phyloP scores from a whole-genome alignment of 2,797 vertebrate species.

The Pangasius djambal region DNA sequence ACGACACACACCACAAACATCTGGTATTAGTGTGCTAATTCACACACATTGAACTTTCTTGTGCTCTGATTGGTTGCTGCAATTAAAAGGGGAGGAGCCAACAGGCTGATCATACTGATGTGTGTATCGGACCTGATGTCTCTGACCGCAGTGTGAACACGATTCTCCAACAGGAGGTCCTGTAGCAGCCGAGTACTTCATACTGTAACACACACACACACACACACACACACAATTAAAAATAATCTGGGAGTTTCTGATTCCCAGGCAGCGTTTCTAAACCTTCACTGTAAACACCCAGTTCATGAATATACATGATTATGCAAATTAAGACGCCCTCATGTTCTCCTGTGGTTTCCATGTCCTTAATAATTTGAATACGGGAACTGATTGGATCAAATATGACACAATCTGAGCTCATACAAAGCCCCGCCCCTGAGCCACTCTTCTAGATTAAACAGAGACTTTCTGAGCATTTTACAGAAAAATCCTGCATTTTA shows the following conservation, averaged over 20 bases:
- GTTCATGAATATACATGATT: background rate
- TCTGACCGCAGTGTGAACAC: conserved; percentile 88
- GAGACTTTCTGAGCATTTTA: background rate
- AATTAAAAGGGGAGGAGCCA: background rate
- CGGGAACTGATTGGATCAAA: background rate
- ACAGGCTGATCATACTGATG: background rate
- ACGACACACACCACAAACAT: conserved; percentile 7
- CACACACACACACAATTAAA: conserved; percentile 21
- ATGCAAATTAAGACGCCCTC: background rate
- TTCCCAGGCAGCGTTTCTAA: background rate
- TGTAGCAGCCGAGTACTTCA: conserved; percentile 85
- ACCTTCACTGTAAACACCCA: background rate
- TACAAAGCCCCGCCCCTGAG: background rate
- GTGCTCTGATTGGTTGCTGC: background rate
- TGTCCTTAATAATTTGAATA: background rate
- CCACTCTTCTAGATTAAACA: background rate
- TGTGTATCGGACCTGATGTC: conserved; percentile 79
- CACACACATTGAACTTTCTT: background rate
- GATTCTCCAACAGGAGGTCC: conserved; percentile 81
- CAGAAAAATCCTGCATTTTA: background rate
- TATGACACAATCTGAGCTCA: background rate
- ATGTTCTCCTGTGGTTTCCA: background rate
- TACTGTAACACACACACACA: conserved; percentile 68
- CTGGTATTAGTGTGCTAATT: background rate
- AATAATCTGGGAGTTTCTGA: background rate